Percentiles rank a stretch among this genome's conserved stretches.
phyloP scores from a whole-genome alignment of 2,888 invertebrate genomes.

The Desoria tigrina region DNA sequence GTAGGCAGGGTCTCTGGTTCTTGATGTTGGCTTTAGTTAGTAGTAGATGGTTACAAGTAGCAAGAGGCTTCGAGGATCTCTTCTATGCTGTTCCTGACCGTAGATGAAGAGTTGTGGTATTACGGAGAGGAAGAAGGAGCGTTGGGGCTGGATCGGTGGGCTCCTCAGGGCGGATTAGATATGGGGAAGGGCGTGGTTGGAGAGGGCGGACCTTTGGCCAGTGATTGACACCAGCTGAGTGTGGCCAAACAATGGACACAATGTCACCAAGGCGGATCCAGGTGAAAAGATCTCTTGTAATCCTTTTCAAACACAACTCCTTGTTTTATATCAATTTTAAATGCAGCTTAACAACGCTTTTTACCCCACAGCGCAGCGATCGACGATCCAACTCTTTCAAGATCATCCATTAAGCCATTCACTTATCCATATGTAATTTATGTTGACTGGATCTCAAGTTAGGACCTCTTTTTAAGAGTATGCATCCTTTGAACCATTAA shows the following conservation, averaged over 20 bases:
- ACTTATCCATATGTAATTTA: background rate
- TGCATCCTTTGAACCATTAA: too few species aligned
- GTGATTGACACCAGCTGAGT: conserved; percentile 52
- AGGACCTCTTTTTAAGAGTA: too few species aligned
- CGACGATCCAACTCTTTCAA: background rate
- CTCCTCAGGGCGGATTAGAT: conserved; percentile 47
- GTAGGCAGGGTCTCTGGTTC: conserved; percentile 12
- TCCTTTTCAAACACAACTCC: conserved; percentile 23
- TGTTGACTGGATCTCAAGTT: too few species aligned
- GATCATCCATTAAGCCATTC: conserved; percentile 9
- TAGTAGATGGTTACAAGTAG: too few species aligned
- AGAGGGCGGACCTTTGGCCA: conserved; percentile 48
- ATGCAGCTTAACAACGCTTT: background rate
- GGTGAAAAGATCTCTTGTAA: conserved; percentile 42
- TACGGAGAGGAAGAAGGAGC: conserved; percentile 8
- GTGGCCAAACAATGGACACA: conserved; percentile 50
- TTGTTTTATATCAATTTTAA: background rate
- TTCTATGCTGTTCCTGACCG: conserved; percentile 15
- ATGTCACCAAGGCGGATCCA: conserved; percentile 53
- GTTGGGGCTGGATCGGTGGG: conserved; percentile 30
- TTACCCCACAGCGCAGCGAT: too few species aligned
- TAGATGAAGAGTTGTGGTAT: too few species aligned
- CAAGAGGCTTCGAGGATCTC: too few species aligned
- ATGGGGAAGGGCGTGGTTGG: conserved; percentile 46
- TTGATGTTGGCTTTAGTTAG: conserved; percentile 7